Base-by-base conservation (phyloP, 1,140 invertebrate species). In the Drosophila kepulauana region DNA sequence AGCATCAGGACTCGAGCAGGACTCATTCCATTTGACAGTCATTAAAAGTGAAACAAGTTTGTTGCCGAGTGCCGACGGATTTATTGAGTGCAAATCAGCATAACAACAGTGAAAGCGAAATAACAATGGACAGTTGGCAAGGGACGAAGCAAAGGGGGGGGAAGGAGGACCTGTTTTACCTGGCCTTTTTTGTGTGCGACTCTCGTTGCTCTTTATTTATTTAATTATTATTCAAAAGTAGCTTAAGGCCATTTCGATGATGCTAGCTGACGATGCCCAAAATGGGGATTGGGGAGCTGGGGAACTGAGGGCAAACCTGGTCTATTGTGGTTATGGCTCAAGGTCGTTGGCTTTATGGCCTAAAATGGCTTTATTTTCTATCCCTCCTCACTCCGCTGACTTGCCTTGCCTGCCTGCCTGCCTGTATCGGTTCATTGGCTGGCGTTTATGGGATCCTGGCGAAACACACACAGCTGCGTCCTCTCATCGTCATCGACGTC, bases 201-300 rank as follows among this genome's bases (percentile, higher is more conserved):
- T 43, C 46, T 52, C 51, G 41, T 65, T 74, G 41, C 72, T 74
- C 76, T 88, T 88, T 78, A 80, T 88, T 87, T 88, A 88, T 87
- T 87, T 88, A 87, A 88, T 88, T 84, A 84, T 87, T 84, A 87
- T 89, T 78, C 74, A 80, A 88, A 71, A 87, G 68, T 69, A 66
- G 56, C 62, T 28, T 62, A 43, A 28, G 78, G 72, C 56, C 48
- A 30, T 35, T 59, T 20, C 51, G 41, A 11, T 43, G 43, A 2
- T 20, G 54, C 16, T 48, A 15, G 38, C 6, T 38, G 57, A 30
- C 8, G 38, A 52, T 52, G 20, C 3, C 15, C 20, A 20, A 20
- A 16, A 16, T 3, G n/a, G 46, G 25, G 3, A 28, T 1, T 61
- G 56, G 35, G 28, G 35, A 33, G 20, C 20, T 20, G 20, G 11